phyloP scores from a whole-genome alignment of 2,797 vertebrate genomes.

The Sylvia borin region DNA sequence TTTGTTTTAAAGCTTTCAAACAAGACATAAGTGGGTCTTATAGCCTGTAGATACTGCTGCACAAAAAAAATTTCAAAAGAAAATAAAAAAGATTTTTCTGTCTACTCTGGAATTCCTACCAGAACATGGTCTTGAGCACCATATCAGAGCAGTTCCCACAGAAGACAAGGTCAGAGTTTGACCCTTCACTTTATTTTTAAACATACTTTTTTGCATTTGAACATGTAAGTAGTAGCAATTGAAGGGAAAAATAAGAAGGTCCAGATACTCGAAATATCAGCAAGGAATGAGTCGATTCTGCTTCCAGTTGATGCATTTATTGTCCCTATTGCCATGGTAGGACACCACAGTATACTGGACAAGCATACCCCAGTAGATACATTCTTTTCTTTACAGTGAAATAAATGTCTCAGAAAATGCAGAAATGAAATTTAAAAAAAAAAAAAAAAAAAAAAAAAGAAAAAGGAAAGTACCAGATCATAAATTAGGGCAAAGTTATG shows the following conservation, averaged over 20 bases:
- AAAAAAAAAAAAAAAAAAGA: background rate
- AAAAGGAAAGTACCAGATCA: background rate
- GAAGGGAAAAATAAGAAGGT: background rate
- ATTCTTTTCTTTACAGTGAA: background rate
- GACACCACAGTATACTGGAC: background rate
- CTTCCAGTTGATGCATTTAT: background rate
- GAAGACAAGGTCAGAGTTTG: slow-evolving; percentile 48
- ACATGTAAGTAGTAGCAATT: background rate
- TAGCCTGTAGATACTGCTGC: background rate
- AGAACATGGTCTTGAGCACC: background rate
- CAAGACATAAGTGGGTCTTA: background rate
- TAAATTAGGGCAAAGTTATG: slow-evolving; percentile 32
- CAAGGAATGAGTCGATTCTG: background rate
- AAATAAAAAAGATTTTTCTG: background rate
- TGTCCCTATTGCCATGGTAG: background rate
- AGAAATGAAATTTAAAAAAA: background rate
- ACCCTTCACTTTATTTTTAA: slow-evolving; percentile 60
- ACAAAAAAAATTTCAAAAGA: background rate
- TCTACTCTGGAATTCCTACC: background rate
- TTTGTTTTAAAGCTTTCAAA: slow-evolving; percentile 10
- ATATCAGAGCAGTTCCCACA: slow-evolving; percentile 51
- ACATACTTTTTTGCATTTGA: slow-evolving; percentile 23
- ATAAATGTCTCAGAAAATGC: background rate
- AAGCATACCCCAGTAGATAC: background rate
- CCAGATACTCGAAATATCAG: background rate